phyloP scores from a whole-genome alignment of 2,888 invertebrate genomes.

The Camptogramma bilineatum region DNA sequence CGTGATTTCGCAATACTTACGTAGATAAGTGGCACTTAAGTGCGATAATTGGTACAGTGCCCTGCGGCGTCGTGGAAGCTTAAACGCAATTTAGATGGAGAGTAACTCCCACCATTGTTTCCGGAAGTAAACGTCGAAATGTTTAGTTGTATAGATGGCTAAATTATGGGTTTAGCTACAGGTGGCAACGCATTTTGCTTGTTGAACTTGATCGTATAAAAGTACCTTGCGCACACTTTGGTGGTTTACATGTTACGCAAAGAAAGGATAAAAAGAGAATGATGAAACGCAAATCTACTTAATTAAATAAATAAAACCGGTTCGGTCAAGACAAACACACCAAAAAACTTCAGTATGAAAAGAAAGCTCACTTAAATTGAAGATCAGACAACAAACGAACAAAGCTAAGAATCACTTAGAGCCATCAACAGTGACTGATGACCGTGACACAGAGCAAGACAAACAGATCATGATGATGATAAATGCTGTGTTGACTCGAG shows the following conservation, averaged over 20 bases:
- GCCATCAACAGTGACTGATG: slow-evolving; percentile 24
- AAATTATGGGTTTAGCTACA: slow-evolving; percentile 13
- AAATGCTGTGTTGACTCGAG: slow-evolving; percentile 33
- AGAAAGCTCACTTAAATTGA: background rate
- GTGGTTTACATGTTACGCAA: background rate
- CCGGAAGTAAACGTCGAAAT: slow-evolving; percentile 33
- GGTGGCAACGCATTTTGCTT: background rate
- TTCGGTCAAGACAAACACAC: background rate
- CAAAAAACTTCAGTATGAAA: background rate
- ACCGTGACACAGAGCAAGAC: slow-evolving; percentile 31
- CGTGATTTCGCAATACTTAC: slow-evolving; percentile 36
- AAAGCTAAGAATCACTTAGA: slow-evolving; percentile 10
- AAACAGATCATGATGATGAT: slow-evolving; percentile 32
- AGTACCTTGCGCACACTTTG: too few relatives aligned
- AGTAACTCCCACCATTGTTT: slow-evolving; percentile 39
- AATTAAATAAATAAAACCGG: background rate
- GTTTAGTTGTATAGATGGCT: slow-evolving; percentile 7
- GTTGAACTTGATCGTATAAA: background rate
- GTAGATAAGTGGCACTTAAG: slow-evolving; percentile 30
- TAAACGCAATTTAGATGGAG: slow-evolving; percentile 22
- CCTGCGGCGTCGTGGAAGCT: slow-evolving; percentile 27
- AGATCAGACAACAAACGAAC: background rate
- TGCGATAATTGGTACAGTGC: slow-evolving; percentile 35
- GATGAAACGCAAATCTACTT: background rate
- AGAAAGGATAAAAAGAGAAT: background rate